Conservation (phyloP, 2,113 vertebrate genomes). For the Epinephelus lanceolatus region DNA sequence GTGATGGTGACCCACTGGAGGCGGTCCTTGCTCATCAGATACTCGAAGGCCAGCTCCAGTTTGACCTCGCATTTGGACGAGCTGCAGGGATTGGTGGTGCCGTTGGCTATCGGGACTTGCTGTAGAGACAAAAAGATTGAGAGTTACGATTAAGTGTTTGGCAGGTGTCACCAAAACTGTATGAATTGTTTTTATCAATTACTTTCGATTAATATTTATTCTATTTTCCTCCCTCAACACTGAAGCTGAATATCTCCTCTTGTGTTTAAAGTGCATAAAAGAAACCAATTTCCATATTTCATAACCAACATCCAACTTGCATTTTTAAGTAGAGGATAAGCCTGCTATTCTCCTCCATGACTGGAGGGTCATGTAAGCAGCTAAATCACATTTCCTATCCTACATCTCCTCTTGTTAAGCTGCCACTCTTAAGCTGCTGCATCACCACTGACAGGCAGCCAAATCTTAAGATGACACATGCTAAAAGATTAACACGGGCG, state of each 20-base stretch:
- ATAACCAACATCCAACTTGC: not conserved
- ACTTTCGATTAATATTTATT: not conserved
- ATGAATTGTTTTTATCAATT: too few relatives aligned
- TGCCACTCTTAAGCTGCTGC: conserved; percentile 18
- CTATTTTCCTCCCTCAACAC: not conserved
- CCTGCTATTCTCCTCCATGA: not conserved
- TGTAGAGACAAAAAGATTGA: conserved; percentile 24
- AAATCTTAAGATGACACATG: not conserved
- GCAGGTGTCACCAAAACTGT: not conserved
- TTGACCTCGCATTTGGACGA: conserved; percentile 92
- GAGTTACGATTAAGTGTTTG: not conserved
- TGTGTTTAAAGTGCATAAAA: not conserved
- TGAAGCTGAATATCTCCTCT: conserved; percentile 7
- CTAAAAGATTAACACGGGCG: conserved; percentile 29
- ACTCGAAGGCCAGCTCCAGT: conserved; percentile 97
- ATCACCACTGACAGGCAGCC: conserved; percentile 13
- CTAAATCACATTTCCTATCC: conserved; percentile 29
- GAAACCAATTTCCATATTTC: not conserved
- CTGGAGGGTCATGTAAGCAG: conserved; percentile 13
- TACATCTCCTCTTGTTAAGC: conserved; percentile 22
- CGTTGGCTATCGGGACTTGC: conserved; percentile 91
- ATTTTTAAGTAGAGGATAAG: conserved; percentile 26
- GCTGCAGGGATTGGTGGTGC: conserved; percentile 88
- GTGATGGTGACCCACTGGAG: conserved; percentile 99
- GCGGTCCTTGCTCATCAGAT: conserved; percentile 98